Base-by-base conservation (phyloP, 1,140 invertebrate species). In the Campodea augens region DNA sequence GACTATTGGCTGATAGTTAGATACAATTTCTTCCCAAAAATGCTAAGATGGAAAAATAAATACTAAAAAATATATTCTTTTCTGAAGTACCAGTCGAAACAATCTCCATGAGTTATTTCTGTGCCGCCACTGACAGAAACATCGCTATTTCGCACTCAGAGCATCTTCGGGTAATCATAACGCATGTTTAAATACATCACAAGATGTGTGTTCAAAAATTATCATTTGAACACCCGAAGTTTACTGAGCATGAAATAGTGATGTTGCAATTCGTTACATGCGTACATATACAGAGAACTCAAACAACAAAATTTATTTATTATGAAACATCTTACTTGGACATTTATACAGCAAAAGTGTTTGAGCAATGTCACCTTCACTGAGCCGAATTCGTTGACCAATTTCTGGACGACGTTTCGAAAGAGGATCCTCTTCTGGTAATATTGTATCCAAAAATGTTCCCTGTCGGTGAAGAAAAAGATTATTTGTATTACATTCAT, bases 321-420 rank as follows among this genome's bases (percentile, higher is more conserved):
- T 13, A 38, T 4, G 25, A 37, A 39, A 24, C 10, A 36, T 75
- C 81, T 76, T 70, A 90, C 86, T 82, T 37, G 82, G 76, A 63
- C 92, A 98, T 63, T 85, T 88, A 65, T 98, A 98, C 0, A 98
- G 72, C 39, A 92, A 72, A 66, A 95, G 96, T 0, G 92, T 95
- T 62, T 98, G 93, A 0, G 87, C 75, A 46, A 98, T 92, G 57
- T 98, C 93, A 5, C 91, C 92, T 50, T 79, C 76, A 54, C 89
- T 95, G 1, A 98, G 65, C 4, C 81, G 68, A 24, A 96, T 73
- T 47, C 92, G 65, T 61, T 98, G 93, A 0, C 93, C 93, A 32
- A 96, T 96, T 65, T 95, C 87, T 0, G 87, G 88, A 36, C 86
- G 65, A 15, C 55, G 52, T 52, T 83, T 83, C 15, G 75, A 75